phyloP scores from a whole-genome alignment of 2,113 vertebrate genomes.

The Lepidothrix coronata region DNA sequence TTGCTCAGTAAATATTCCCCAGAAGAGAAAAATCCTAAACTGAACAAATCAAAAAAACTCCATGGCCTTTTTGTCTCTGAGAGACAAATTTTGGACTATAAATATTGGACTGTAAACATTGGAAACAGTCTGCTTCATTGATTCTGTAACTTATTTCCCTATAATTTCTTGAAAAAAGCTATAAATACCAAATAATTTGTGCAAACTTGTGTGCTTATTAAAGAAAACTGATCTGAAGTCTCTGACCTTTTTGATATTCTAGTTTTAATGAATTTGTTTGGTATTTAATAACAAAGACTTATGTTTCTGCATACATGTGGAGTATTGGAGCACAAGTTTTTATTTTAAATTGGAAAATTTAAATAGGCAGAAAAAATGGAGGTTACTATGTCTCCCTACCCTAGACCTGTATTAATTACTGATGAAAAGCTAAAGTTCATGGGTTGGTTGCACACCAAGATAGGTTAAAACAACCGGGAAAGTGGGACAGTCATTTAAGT shows the following conservation, averaged over 20 bases:
- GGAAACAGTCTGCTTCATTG: background rate
- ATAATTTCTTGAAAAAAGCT: background rate
- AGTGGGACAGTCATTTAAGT: background rate
- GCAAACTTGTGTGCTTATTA: background rate
- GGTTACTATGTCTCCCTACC: background rate
- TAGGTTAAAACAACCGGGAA: background rate
- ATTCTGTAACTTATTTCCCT: background rate
- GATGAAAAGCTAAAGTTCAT: background rate
- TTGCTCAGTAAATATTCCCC: background rate
- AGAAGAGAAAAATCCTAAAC: background rate
- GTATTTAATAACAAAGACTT: background rate
- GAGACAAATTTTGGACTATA: background rate
- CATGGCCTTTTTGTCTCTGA: background rate
- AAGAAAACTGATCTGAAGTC: background rate
- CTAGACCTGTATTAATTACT: background rate
- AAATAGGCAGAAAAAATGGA: background rate
- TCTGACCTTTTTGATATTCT: background rate
- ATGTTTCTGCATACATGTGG: background rate
- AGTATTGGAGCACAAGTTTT: background rate
- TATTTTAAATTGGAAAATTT: background rate
- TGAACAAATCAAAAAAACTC: background rate
- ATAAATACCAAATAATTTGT: background rate
- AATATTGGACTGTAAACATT: background rate
- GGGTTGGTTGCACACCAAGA: background rate
- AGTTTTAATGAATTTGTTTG: background rate